These are phyloP conservation scores for Cenopis cana DNA, from an alignment of 2,888 invertebrate genomes.

Conservation along the genomic window DNA sequence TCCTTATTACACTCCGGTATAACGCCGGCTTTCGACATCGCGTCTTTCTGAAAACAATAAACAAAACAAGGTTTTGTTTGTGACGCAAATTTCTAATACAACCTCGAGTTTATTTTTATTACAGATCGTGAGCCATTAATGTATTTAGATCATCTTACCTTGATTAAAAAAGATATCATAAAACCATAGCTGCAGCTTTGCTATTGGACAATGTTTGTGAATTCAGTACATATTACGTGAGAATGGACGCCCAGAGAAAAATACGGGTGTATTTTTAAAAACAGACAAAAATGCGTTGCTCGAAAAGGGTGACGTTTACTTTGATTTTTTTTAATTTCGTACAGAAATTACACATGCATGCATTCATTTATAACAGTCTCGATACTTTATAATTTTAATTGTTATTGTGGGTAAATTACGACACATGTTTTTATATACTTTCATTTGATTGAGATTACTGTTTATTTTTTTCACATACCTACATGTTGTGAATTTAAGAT, in stretches of 20 bases:
- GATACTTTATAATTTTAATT: too few species aligned
- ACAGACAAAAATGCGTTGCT: slow-evolving; percentile 67
- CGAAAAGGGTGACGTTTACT: slow-evolving; percentile 62
- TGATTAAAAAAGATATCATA: slow-evolving; percentile 64
- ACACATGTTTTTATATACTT: too few species aligned
- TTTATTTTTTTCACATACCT: too few species aligned
- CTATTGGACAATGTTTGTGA: slow-evolving; percentile 46
- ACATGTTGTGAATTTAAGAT: too few species aligned
- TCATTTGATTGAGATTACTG: too few species aligned
- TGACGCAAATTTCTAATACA: slow-evolving; percentile 67
- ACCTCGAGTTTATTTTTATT: slow-evolving; percentile 70
- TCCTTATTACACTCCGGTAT: slow-evolving; percentile 76
- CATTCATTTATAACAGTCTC: too few species aligned
- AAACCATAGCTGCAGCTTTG: slow-evolving; percentile 64
- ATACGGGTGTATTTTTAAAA: slow-evolving; percentile 58
- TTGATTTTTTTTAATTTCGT: slow-evolving; percentile 43
- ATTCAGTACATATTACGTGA: slow-evolving; percentile 59
- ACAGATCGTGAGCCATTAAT: slow-evolving; percentile 49
- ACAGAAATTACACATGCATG: slow-evolving; percentile 19
- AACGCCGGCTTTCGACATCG: slow-evolving; percentile 77
- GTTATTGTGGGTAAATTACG: too few species aligned
- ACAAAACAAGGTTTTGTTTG: slow-evolving; percentile 78
- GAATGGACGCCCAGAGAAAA: slow-evolving; percentile 53
- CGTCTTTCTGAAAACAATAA: slow-evolving; percentile 71
- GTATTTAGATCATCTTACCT: slow-evolving; percentile 57